Evolutionary conservation across 1,140 invertebrate genomes (phyloP), one percentile per base, ranked within the genome.

Genomic region (Rhopalosiphum maidis): DNA sequence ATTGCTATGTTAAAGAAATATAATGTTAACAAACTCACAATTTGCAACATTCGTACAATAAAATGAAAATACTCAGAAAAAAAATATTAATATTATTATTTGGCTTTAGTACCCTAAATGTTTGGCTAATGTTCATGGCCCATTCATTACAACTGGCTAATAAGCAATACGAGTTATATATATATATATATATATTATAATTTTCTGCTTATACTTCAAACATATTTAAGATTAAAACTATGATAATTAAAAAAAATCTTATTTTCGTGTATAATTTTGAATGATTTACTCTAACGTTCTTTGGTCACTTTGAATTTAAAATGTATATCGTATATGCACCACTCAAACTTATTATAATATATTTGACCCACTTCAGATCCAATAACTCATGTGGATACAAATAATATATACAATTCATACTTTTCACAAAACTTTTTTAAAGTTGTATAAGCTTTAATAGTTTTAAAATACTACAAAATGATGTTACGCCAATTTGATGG

Each of bases 71-170:
- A n/a, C 51, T 60, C 15, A 43, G 37, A 60, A 90, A 90, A 90
- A n/a, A 90, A 90, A 90, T 60, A 43, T 90, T 90, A 55, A 90
- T 90, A 90, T 90, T 90, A 90, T 60, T 68, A 90, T 90, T 90
- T 90, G 89, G 89, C 89, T 60, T 68, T 90, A 30, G 41, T 55
- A n/a, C 30, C 54, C 37, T 15, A 18, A 43, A 90, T 43, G 41
- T 41, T 90, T 90, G 89, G 89, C 55, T 43, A 68, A 90, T 68
- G 55, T 90, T 90, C 87, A 25, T 90, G 54, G 23, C 23, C 7
- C 54, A 43, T 90, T 60, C 89, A 90, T 68, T 68, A 68, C 7
- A 60, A 21, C 37, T 43, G 37, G 25, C 55, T 43, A 90, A 90
- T 43, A 90, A 90, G 68, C 89, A 21, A 43, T 37, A 43, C 25